phyloP scores from a whole-genome alignment of 1,140 invertebrate species.

The Pomacea maculata region DNA sequence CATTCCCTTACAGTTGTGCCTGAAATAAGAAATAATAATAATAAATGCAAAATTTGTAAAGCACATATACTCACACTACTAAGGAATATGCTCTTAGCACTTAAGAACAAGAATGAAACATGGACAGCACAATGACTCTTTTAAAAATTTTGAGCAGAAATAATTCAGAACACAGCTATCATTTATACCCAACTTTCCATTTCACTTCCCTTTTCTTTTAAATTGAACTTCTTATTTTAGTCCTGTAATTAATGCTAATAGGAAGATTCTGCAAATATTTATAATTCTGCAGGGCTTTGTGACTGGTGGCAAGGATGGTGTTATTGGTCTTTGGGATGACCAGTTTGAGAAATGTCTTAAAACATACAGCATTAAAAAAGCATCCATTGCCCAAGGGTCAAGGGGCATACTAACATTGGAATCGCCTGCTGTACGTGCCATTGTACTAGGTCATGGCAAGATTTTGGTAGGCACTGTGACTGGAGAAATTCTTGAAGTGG shows the following conservation, averaged over 20 bases:
- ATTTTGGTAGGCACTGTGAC: slow-evolving; percentile 64
- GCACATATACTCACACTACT: too few relatives aligned
- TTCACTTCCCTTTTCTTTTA: background rate
- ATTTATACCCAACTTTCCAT: too few relatives aligned
- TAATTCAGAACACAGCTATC: too few relatives aligned
- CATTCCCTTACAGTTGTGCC: too few relatives aligned
- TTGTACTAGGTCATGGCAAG: slow-evolving; percentile 63
- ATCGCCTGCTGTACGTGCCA: slow-evolving; percentile 59
- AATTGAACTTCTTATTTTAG: background rate
- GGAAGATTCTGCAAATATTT: too few relatives aligned
- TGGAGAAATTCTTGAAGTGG: slow-evolving; percentile 64
- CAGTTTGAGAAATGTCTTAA: slow-evolving; percentile 63
- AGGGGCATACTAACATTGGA: slow-evolving; percentile 56
- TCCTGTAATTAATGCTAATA: too few relatives aligned
- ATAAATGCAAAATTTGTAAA: too few relatives aligned
- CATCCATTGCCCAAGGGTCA: slow-evolving; percentile 47
- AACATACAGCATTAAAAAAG: slow-evolving; percentile 60
- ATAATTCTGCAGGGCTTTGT: slow-evolving; percentile 60
- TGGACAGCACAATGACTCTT: too few relatives aligned
- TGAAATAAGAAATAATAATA: too few relatives aligned
- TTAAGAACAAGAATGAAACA: too few relatives aligned
- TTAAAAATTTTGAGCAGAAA: too few relatives aligned
- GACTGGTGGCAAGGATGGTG: slow-evolving; percentile 66
- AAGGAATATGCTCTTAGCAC: too few relatives aligned
- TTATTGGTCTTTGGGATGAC: slow-evolving; percentile 63